Evolutionary conservation across 2,113 vertebrate genomes (phyloP), one percentile per base, ranked within the genome.

Genomic region (Anoura caudifer): DNA sequence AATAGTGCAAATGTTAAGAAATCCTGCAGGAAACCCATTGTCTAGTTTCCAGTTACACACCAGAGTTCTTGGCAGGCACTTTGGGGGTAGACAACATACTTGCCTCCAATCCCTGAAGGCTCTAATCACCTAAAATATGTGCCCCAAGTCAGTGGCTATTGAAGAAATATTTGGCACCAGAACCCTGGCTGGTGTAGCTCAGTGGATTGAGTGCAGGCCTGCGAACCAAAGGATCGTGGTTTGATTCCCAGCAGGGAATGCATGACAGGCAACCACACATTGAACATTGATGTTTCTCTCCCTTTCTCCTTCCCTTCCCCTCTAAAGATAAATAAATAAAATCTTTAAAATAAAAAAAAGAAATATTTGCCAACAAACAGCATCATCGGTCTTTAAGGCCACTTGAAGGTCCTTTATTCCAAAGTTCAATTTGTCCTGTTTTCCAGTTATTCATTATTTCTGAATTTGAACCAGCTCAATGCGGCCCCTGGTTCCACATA

Each of bases 381-480:
- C 70, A 24, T 73, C 45, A 19, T 14, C 54, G 3, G 8, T 50
- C 59, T 45, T 36, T 13, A 69, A 86, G 72, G 56, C 26, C 47
- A 45, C 31, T 52, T 14, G 43, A 14, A 31, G 61, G 61, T 14
- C 72, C 72, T 67, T 77, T 28, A 54, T 45, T 45, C 22, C 19
- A 1, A 75, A 73, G 43, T 84, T 17, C 13, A 2, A 5, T 47
- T 28, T 52, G 13, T 63, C 54, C 61, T 24, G 12, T n/a, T 26
- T n/a, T 43, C 70, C 47, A 45, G 59, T 52, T 50, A n/a, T 50
- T 12, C 41, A 43, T 6, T 31, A 12, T 41, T 43, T 67, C 70
- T 43, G 45, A 65, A 43, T 69, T 12, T 3, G 36, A 16, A 19
- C 24, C 0, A 63, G 54, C 8, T 9, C 13, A 12, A 0, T 5